Percentiles rank a stretch among this genome's conserved stretches.
These are phyloP conservation scores for Champsocephalus esox DNA, from an alignment of 2,797 vertebrate genomes.

Conservation along the genomic window DNA sequence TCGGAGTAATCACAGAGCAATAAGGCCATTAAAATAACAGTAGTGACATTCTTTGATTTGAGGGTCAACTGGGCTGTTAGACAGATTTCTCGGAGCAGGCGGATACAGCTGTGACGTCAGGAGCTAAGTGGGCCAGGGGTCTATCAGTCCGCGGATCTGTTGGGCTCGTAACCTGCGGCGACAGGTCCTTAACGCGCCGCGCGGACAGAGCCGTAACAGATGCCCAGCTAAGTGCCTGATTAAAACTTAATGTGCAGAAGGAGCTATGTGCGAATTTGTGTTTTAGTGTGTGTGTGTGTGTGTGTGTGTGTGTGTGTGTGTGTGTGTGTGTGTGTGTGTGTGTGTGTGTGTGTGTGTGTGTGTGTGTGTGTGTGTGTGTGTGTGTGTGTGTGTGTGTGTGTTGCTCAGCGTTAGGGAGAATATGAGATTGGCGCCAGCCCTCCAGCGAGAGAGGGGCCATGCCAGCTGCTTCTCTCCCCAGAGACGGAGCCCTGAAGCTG, in stretches of 20 bases:
- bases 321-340: no score
- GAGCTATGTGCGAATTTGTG: constrained; percentile 54
- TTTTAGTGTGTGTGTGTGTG: background rate
- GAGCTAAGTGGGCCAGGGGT: constrained; percentile 76
- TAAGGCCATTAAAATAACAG: constrained; percentile 15
- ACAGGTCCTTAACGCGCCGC: constrained; percentile 77
- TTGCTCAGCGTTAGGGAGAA: constrained; percentile 48
- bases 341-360: no score
- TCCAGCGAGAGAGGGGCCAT: constrained; percentile 77
- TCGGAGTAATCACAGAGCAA: constrained; percentile 5
- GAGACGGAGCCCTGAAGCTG: constrained; percentile 79
- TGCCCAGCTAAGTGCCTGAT: constrained; percentile 87
- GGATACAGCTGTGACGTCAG: constrained; percentile 60
- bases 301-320: no score
- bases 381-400: constrained; percentile 49
- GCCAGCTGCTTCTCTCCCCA: constrained; percentile 82
- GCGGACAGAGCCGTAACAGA: constrained; percentile 84
- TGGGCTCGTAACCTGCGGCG: constrained; percentile 77
- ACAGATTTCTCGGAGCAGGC: constrained; percentile 33
- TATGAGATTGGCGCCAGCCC: constrained; percentile 78
- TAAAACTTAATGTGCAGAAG: constrained; percentile 86
- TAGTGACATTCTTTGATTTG: constrained; percentile 28
- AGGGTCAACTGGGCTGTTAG: constrained; percentile 33
- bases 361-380: no score
- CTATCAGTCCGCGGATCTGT: constrained; percentile 77